These are phyloP conservation scores for Cydia strobilella DNA, from an alignment of 1,140 invertebrate species.

Conservation along the genomic window DNA sequence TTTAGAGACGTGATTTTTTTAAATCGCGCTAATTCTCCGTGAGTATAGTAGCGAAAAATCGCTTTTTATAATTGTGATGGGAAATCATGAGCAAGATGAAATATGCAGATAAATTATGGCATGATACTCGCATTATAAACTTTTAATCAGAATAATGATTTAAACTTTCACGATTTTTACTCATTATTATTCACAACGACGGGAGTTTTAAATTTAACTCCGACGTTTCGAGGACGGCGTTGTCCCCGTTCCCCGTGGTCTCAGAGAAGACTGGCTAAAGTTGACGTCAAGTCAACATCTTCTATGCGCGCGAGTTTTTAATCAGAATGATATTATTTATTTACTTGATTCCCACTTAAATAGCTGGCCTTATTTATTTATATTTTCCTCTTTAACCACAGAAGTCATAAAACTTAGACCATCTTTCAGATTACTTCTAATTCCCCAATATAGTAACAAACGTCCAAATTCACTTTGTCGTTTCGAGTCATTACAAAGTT, in stretches of 20 bases:
- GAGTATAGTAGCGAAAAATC: slow-evolving; percentile 3
- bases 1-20: slow-evolving; percentile 55
- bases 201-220: too few species aligned
- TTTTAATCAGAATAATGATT: too few species aligned
- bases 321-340: too few species aligned
- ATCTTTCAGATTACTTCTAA: neutral
- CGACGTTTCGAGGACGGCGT: too few species aligned
- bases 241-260: too few species aligned
- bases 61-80: slow-evolving; percentile 4
- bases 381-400: neutral
- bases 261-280: too few species aligned
- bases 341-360: neutral
- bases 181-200: too few species aligned
- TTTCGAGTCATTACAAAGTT: slow-evolving; percentile 52
- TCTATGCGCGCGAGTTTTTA: too few species aligned
- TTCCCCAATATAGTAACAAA: slow-evolving; percentile 27
- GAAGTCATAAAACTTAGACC: neutral
- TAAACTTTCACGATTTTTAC: too few species aligned
- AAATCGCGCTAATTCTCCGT: slow-evolving; percentile 58
- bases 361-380: neutral
- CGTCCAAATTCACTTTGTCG: slow-evolving; percentile 47
- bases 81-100: neutral
- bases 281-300: too few species aligned
- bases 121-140: neutral
- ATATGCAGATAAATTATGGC: neutral